Conservation (phyloP, 2,113 vertebrate species). For the Dicrurus megarhynchus region DNA sequence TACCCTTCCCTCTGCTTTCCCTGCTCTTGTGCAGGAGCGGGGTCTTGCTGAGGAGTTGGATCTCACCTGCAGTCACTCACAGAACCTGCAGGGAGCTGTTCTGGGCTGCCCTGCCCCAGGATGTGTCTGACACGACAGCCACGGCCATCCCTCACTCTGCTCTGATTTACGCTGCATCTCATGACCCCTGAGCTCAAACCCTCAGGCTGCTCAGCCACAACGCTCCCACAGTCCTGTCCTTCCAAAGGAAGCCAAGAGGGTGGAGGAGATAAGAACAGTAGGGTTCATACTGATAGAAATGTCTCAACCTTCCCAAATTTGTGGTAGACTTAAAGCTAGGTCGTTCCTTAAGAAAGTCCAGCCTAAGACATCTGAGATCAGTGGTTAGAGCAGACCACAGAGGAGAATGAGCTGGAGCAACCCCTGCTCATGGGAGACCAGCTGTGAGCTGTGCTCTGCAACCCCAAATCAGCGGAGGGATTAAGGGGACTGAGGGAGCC, state of each 20-base stretch:
- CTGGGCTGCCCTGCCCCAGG: background rate
- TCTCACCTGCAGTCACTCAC: background rate
- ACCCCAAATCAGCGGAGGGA: background rate
- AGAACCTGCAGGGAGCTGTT: background rate
- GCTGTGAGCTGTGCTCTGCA: background rate
- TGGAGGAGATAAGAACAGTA: background rate
- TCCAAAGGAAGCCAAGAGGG: background rate
- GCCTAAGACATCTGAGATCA: background rate
- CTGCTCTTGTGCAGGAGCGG: background rate
- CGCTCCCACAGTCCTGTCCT: background rate
- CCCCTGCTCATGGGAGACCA: rapidly evolving
- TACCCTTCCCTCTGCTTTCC: background rate
- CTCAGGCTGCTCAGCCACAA: background rate
- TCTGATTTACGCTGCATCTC: background rate
- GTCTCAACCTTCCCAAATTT: background rate
- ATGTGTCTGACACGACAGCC: background rate
- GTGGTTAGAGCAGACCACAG: background rate
- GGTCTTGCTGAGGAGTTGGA: background rate
- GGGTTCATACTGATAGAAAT: background rate
- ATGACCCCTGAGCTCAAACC: rapidly evolving
- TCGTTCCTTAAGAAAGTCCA: background rate
- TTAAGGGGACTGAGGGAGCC: background rate
- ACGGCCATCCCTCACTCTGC: background rate
- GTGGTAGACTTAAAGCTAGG: background rate
- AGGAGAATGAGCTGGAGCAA: background rate